Base-by-base conservation (phyloP, 2,888 invertebrate species). In the Pocota personata region DNA sequence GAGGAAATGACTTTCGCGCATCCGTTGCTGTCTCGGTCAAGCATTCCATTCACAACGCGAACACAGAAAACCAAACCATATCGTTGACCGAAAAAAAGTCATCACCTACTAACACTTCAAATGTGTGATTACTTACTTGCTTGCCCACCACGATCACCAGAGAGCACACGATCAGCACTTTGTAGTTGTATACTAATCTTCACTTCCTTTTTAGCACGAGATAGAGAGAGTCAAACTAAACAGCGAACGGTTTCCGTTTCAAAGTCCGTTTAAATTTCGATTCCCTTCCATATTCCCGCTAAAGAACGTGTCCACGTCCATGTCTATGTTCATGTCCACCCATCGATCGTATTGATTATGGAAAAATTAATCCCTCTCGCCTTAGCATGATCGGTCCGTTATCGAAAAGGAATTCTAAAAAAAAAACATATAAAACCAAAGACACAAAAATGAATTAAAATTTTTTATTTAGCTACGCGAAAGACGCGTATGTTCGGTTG, bases 171-270 rank as follows among this genome's bases (percentile, higher is more conserved):
- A 71, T 72, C 72, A 72, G 83, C 73, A 75, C 27, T 58, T 75
- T 71, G 48, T 55, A 19, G 32, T 12, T 64, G 46, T 66, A 71
- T 48, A 82, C 67, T 86, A 82, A 77, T 82, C 72, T 86, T 37
- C 72, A 82, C 76, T 86, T 86, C 86, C 86, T 80, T 76, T 86
- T 60, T 60, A 66, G 55, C 82, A 72, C 71, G 75, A 76, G 71
- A 76, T 66, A 67, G 67, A 64, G 67, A 57, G 55, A 60, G 30
- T 46, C 57, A 35, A 57, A 19, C 35, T 52, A 5, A 62, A 37
- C 12, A 27, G 24, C 40, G 43, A 66, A 72, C 73, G 60, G 78
- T 77, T 78, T 83, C 72, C 78, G 73, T 67, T 83, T 66, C 72
- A 72, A 78, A 78, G 78, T 73, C 62, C 83, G 58, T 30, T 50